Evolutionary conservation across 35 echinoderm and acorn worm species (phyloP), one percentile per base, ranked within the genome.

Genomic region (Apostichopus californicus): DNA sequence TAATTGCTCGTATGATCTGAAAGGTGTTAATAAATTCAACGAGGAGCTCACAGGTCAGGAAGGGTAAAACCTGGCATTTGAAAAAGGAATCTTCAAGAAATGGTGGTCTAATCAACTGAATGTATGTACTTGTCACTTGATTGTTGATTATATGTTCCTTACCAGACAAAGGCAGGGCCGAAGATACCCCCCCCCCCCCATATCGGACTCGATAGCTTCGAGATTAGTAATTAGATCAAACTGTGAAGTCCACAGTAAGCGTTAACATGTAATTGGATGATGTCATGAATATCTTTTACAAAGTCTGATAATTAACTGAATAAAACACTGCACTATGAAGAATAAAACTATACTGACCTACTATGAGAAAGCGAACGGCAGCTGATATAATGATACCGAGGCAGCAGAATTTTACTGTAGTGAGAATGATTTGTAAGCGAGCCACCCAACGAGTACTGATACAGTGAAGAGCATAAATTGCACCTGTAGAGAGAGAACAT

Each of bases 371-470:
- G 14, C 81, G 24, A 3, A 94, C 25, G 22, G 79, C 93, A 5
- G 78, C 72, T 15, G 21, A 34, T 55, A 94, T 80, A 21, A 94
- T 86, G 20, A 94, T 11, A 17, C 58, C 9, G 80, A 94, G 6
- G 56, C 78, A 91, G 55, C 70, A 15, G 9, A 92, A 83, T 52
- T 94, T 94, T 21, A 94, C 8, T 12, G 24, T 55, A 79, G 93
- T 92, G n/a, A 94, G 82, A 77, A 92, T 18, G 53, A 91, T 83
- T 59, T 94, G 93, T 18, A 94, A 73, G 11, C 64, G 64, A 11
- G 90, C 63, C 63, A 90, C 90, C 90, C 90, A 94, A 52, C 57
- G 18, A 23, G 90, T 90, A 71, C 93, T 94, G n/a, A 92, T 54
- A 54, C 79, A 94, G 53, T 94, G 91, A 5, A 94, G 79, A 65